Percentiles rank a stretch among this genome's conserved stretches.
These are phyloP conservation scores for Shargacucullia verbasci DNA, from an alignment of 2,888 invertebrate species.

Conservation along the genomic window DNA sequence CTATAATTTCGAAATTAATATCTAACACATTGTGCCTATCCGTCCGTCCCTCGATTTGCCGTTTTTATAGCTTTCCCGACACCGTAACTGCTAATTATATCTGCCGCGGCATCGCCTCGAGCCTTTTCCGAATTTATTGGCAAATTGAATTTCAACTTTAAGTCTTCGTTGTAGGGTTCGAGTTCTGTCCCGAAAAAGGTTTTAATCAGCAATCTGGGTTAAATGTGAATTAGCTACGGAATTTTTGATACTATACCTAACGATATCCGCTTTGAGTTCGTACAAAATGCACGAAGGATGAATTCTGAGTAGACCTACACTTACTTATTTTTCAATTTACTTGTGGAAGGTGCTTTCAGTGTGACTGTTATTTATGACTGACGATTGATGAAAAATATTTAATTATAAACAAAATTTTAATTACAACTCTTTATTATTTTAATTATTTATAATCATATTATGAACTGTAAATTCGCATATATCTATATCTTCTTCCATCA, in stretches of 20 bases:
- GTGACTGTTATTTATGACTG: background rate
- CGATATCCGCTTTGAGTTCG: constrained; percentile 42
- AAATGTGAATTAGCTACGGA: constrained; percentile 56
- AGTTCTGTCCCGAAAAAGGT: constrained; percentile 33
- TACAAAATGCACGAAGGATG: constrained; percentile 48
- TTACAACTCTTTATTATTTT: background rate
- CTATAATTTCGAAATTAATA: constrained; percentile 88
- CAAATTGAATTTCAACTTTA: constrained; percentile 58
- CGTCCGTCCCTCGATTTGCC: constrained; percentile 80
- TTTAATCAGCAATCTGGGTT: constrained; percentile 65
- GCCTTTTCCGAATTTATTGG: constrained; percentile 62
- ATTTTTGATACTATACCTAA: constrained; percentile 48
- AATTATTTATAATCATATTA: too few relatives aligned
- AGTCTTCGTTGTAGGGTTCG: constrained; percentile 51
- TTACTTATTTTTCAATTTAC: constrained; percentile 2
- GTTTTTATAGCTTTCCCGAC: constrained; percentile 83
- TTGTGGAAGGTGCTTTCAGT: constrained; percentile 5
- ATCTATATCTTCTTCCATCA: too few relatives aligned
- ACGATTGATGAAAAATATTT: constrained; percentile 5
- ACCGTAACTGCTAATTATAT: constrained; percentile 83
- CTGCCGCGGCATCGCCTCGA: constrained; percentile 72
- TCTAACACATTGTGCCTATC: constrained; percentile 88
- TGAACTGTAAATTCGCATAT: too few relatives aligned
- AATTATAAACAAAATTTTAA: constrained; percentile 5
- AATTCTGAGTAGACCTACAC: constrained; percentile 11